A percentile compares a stretch with the other conserved stretches of the same genome.
phyloP scores from a whole-genome alignment of 2,888 invertebrate genomes.

The Timema podura region DNA sequence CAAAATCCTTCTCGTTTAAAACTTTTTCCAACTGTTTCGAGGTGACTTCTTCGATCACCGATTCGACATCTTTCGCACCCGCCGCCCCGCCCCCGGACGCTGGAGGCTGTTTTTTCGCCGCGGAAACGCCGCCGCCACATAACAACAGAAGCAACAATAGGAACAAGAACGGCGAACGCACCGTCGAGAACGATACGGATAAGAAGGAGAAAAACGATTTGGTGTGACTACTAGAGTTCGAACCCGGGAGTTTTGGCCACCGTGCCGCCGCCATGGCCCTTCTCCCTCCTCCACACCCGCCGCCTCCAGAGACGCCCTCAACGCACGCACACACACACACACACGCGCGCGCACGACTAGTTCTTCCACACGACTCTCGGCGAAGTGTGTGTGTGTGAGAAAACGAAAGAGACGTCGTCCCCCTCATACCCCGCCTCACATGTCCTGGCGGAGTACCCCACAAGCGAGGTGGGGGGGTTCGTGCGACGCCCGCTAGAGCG shows the following conservation, averaged over 20 bases:
- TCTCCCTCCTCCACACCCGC: slow-evolving; percentile 3
- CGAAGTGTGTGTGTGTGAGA: no score
- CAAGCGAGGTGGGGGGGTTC: no score
- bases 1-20: slow-evolving; percentile 87
- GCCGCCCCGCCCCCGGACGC: slow-evolving; percentile 41
- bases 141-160: slow-evolving; percentile 2
- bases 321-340: slow-evolving; percentile 2
- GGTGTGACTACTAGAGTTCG: neutral
- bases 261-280: slow-evolving; percentile 11
- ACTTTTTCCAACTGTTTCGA: slow-evolving; percentile 87
- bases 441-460: no score
- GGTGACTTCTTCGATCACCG: slow-evolving; percentile 90
- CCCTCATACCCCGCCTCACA: no score
- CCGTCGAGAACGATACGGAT: no score
- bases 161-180: no score
- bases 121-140: slow-evolving; percentile 41
- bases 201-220: no score
- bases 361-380: no score
- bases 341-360: slow-evolving; percentile 26
- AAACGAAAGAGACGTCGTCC: no score
- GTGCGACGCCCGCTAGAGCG: no score
- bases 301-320: slow-evolving; percentile 8
- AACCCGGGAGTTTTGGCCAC: neutral
- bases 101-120: slow-evolving; percentile 40
- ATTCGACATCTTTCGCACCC: slow-evolving; percentile 51